These are phyloP conservation scores for Nineta flava DNA, from an alignment of 2,888 invertebrate genomes.

Conservation along the genomic window DNA sequence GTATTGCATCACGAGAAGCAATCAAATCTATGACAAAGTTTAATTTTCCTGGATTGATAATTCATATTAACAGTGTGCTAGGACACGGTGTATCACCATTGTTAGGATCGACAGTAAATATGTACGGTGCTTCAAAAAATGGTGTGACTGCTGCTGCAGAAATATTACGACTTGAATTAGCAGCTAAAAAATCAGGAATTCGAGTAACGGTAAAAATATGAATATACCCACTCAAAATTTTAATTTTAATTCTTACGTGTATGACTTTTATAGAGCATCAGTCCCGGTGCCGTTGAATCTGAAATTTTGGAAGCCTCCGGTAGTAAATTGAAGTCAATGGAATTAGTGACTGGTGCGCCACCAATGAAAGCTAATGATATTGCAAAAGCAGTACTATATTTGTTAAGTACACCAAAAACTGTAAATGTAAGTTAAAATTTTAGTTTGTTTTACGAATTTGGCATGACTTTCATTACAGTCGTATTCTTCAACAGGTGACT, in stretches of 20 bases:
- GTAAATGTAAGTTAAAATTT: neutral
- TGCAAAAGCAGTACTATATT: neutral
- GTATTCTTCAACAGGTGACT: neutral
- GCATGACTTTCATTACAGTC: no score
- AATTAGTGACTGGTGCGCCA: neutral
- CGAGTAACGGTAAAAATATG: constrained; percentile 15
- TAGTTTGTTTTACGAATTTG: neutral
- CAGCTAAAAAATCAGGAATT: constrained; percentile 18
- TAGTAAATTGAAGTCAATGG: neutral
- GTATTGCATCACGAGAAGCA: constrained; percentile 1
- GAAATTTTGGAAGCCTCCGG: neutral
- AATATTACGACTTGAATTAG: constrained; percentile 26
- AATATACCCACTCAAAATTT: neutral
- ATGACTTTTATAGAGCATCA: neutral
- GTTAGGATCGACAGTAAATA: constrained; percentile 20
- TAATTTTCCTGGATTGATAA: constrained; percentile 12
- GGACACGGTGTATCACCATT: constrained; percentile 9
- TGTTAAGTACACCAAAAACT: neutral
- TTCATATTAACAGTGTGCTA: constrained; percentile 13
- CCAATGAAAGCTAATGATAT: neutral
- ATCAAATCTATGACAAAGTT: constrained; percentile 7
- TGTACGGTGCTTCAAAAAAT: constrained; percentile 29
- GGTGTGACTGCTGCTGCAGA: constrained; percentile 28
- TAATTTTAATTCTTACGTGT: neutral
- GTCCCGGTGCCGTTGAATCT: neutral